phyloP scores from a whole-genome alignment of 2,797 vertebrate genomes.

The Anabacerthia variegaticeps region DNA sequence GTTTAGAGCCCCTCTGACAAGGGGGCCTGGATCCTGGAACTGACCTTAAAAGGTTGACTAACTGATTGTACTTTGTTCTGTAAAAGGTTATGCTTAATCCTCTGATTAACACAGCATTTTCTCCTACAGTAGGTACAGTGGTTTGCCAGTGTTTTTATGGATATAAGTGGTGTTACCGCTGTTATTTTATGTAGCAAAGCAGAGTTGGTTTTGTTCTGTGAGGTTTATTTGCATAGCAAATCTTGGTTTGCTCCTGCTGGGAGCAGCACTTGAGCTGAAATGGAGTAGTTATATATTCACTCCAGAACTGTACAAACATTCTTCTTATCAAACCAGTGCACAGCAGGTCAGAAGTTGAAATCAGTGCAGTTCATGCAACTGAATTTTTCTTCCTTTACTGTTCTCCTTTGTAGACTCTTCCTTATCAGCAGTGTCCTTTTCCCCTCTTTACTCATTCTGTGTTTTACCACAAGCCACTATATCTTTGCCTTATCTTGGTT shows the following conservation, averaged over 20 bases:
- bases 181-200: background rate
- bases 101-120: background rate
- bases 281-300: background rate
- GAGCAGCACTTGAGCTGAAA: background rate
- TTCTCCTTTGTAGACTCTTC: background rate
- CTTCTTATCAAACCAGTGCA: constrained; percentile 13
- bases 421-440: constrained; percentile 14
- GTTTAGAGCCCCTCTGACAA: background rate
- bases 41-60: background rate
- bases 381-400: background rate
- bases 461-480: background rate
- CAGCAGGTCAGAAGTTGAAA: background rate
- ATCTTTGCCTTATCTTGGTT: constrained; percentile 2
- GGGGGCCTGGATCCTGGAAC: background rate
- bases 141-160: background rate
- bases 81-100: background rate
- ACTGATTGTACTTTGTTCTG: background rate
- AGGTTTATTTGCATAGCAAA: background rate
- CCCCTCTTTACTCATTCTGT: background rate
- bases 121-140: background rate
- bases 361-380: background rate
- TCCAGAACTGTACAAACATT: constrained; percentile 2
- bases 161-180: background rate
- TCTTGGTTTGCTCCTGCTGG: background rate
- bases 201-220: background rate